Conservation (phyloP, 2,888 invertebrate genomes). For the Epistrophella euchroma region DNA sequence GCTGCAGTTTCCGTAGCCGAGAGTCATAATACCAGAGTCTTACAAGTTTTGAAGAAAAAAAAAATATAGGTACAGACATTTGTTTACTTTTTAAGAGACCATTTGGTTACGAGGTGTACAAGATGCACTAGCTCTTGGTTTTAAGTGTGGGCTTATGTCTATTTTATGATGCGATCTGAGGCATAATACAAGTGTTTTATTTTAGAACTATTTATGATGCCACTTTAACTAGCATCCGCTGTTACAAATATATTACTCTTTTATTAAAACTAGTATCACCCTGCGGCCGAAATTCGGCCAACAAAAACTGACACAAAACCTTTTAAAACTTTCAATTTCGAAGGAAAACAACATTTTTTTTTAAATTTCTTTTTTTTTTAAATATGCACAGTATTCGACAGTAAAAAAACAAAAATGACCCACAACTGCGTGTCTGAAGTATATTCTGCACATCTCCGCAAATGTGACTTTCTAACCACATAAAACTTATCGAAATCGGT, state of each 20-base stretch:
- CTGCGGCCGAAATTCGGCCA: no score
- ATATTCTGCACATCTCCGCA: no score
- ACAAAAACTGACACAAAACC: no score
- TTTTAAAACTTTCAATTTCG: no score
- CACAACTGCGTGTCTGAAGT: no score
- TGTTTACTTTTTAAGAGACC: constrained; percentile 11
- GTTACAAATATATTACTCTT: neutral
- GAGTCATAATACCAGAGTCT: neutral
- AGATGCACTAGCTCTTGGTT: constrained; percentile 28
- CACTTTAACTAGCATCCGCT: constrained; percentile 24
- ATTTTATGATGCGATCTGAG: constrained; percentile 27
- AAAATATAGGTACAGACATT: constrained; percentile 12
- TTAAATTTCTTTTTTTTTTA: no score
- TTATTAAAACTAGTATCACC: no score
- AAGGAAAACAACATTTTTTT: no score
- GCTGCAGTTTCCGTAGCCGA: constrained; percentile 69
- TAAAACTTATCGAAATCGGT: no score
- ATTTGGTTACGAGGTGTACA: constrained; percentile 49
- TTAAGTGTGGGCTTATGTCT: constrained; percentile 37
- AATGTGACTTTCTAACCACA: no score
- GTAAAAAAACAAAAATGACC: no score
- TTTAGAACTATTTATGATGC: constrained; percentile 48
- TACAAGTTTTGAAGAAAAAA: constrained; percentile 2
- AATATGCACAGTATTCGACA: no score
- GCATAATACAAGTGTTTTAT: constrained; percentile 53